Evolutionary conservation across 2,797 vertebrate species (phyloP), one percentile per base, ranked within the genome.

Genomic region (Dallia pectoralis): DNA sequence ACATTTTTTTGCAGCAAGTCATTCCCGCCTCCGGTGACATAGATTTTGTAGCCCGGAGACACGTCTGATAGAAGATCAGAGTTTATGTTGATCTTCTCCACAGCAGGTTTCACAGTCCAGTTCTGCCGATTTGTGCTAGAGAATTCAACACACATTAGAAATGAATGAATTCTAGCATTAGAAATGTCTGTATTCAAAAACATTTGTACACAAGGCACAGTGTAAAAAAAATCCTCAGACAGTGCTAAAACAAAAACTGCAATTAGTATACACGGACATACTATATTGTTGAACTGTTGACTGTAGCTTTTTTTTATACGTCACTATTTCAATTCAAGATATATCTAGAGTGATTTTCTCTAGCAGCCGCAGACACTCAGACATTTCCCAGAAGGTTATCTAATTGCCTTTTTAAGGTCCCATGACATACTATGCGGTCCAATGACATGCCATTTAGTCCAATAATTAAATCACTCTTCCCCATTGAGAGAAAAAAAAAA

Each of bases 1-100:
- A 87, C 0, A 0, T 84, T 77, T 14, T 87, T 89, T 75, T 81
- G 72, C n/a, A 89, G 67, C 53, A 89, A 70, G 73, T 89, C 86
- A 71, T 84, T 83, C 61, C 53, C 72, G 5, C 86, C 87, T 49
- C 88, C 90, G 69, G 84, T 87, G 0, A 88, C 84, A 71, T 81
- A 91, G 62, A 91, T 62, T 33, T 72, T 84, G 51, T 91, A 92
- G 47, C 90, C 87, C 65, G 91, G 74, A 19, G 19, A 87, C 67
- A 89, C 49, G 56, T 85, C 87, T 2, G 85, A 86, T 32, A 91
- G 86, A 25, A 91, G 79, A 1, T 71, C 27, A 16, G 70, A 0
- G 47, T 87, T 76, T 77, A 66, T 84, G 77, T 90, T 91, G 74
- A 91, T 91, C 76, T 91, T 82, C 22, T 89, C 84, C 62, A 90